Base-by-base conservation (phyloP, 1,140 invertebrate genomes). In the Tetramorium alpestre region DNA sequence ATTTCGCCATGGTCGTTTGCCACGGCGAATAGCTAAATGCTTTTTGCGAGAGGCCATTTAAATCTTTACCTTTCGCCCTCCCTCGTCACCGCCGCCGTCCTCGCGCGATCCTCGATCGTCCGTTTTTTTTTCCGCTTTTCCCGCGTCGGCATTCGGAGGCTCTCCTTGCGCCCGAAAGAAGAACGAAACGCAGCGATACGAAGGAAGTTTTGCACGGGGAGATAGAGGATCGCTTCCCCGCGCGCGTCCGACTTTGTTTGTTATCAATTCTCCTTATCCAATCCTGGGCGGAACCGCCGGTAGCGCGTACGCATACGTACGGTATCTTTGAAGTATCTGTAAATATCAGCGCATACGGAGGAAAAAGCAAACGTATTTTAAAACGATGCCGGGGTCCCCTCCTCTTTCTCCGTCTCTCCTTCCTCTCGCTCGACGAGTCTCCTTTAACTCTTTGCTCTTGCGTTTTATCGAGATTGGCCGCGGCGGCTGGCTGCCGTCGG, bases 21-120 rank as follows among this genome's bases (percentile, higher is more conserved):
- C 92, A 95, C 94, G 93, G 93, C 93, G 93, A 95, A 95, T 95
- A 95, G 95, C 95, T 95, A 95, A 95, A 95, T 95, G 95, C 95
- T 95, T 95, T 95, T 95, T 95, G 94, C 94, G 93, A 93, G 90
- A 93, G 91, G 92, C 92, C 94, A 95, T 95, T 95, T 95, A 95
- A 95, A 95, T 95, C 94, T 95, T 94, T 95, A 93, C 94, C 92
- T 93, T 92, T 92, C 92, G 91, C 92, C 82, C 91, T 82, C 75
- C 65, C 85, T 88, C 73, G 70, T 73, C 41, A 76, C 85, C 60
- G 69, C 64, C 62, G 54, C 69, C 56, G 69, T 67, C 22, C 22
- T 22, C 77, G 70, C 70, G 25, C 77, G 70, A 84, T 85, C 69
- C 54, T 49, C 18, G 54, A 44, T 49, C 78, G 70, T 84, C 64